Evolutionary conservation across 2,797 vertebrate species (phyloP).

Genomic region (Micropoecilia bifurca): DNA sequence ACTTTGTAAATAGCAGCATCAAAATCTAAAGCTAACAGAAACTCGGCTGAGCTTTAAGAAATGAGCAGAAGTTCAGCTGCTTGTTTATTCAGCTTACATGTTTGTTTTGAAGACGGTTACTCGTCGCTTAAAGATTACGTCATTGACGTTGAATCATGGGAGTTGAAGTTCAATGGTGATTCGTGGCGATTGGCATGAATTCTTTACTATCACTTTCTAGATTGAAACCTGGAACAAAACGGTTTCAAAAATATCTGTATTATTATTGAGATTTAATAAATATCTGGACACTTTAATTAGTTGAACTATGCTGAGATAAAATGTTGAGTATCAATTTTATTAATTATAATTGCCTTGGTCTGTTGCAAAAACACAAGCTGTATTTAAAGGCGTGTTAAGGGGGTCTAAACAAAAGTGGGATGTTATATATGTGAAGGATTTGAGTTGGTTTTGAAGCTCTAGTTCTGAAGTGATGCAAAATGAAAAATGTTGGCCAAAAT

Average conservation of each 20-base stretch:
- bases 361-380: neutral
- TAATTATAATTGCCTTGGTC: neutral
- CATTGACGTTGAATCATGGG: conserved; percentile 37
- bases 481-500: neutral
- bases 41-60: fast-evolving
- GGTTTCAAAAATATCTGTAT: neutral
- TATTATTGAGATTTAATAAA: neutral
- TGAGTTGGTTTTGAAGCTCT: neutral
- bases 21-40: neutral
- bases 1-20: no score
- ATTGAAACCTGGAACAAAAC: neutral
- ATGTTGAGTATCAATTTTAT: neutral
- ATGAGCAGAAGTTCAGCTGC: neutral
- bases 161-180: conserved; percentile 37
- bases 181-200: neutral
- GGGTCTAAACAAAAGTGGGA: neutral
- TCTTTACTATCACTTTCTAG: neutral
- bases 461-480: neutral
- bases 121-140: conserved; percentile 55
- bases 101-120: conserved; percentile 34
- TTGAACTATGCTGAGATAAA: neutral
- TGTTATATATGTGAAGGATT: neutral
- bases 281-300: neutral
- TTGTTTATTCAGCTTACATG: neutral
- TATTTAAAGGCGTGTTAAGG: neutral